These are phyloP conservation scores for Silurus aristotelis DNA, from an alignment of 2,797 vertebrate genomes.

Conservation along the genomic window DNA sequence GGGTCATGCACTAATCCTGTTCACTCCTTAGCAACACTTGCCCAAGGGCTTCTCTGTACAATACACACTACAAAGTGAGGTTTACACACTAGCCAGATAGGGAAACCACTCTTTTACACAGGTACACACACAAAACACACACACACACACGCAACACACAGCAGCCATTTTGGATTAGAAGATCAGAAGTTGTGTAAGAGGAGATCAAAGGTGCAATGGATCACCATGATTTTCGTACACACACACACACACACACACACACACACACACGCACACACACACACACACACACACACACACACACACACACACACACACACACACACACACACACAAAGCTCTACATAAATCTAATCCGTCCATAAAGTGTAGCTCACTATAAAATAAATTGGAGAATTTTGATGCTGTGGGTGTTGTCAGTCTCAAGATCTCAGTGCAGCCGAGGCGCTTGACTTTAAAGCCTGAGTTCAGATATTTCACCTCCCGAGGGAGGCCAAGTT, in stretches of 20 bases:
- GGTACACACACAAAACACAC: conserved; percentile 1
- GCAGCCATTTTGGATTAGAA: not conserved
- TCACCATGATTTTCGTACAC: not conserved
- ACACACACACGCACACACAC: conserved; percentile 3
- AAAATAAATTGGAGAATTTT: not conserved
- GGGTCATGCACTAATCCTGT: conserved; percentile 33
- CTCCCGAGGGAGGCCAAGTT: not conserved
- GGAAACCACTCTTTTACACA: not conserved
- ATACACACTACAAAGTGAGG: not conserved
- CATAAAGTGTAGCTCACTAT: not conserved
- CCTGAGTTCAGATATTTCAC: not conserved
- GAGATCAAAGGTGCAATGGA: not conserved
- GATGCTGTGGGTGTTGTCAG: not conserved
- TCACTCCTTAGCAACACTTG: conserved; percentile 23
- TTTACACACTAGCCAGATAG: not conserved
- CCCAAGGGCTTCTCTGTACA: conserved; percentile 6
- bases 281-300: not conserved
- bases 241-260: not conserved
- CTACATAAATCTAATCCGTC: not conserved
- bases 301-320: conserved; percentile 9
- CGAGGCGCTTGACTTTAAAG: not conserved
- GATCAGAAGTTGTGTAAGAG: not conserved
- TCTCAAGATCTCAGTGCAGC: not conserved
- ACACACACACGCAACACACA: not conserved
- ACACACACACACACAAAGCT: conserved; percentile 1